phyloP scores from a whole-genome alignment of 2,797 vertebrate species.

The Tauraco hartlaubi region DNA sequence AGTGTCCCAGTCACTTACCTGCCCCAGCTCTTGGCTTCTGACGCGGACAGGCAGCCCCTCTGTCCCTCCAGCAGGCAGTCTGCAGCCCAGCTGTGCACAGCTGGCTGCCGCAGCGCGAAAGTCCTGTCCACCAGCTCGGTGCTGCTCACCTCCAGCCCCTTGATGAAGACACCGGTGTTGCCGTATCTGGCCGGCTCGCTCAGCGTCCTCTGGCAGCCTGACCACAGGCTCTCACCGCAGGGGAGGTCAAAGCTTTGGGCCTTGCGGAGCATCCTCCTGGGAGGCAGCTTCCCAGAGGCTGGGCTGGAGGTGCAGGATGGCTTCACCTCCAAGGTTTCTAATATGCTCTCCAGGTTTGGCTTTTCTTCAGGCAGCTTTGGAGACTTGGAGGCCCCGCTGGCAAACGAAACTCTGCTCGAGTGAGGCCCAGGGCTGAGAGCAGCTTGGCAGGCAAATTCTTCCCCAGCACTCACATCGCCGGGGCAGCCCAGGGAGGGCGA shows the following conservation, averaged over 20 bases:
- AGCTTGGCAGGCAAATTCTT: background rate
- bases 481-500: constrained; percentile 22
- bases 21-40: constrained; percentile 79
- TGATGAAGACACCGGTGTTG: constrained; percentile 87
- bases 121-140: constrained; percentile 77
- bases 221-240: constrained; percentile 73
- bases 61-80: constrained; percentile 37
- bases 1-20: constrained; percentile 78
- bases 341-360: constrained; percentile 31
- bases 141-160: constrained; percentile 90
- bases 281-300: constrained; percentile 5
- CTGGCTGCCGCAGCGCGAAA: constrained; percentile 68
- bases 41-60: constrained; percentile 27
- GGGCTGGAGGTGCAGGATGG: constrained; percentile 20
- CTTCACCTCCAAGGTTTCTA: constrained; percentile 22
- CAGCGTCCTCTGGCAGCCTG: constrained; percentile 78
- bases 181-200: constrained; percentile 81
- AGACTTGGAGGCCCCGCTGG: constrained; percentile 21
- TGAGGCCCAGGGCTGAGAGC: background rate
- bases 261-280: constrained; percentile 85
- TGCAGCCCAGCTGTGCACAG: constrained; percentile 62
- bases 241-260: constrained; percentile 90
- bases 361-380: constrained; percentile 72
- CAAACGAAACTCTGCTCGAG: background rate
- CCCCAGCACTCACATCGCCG: background rate